A percentile compares a stretch with the other conserved stretches of the same genome.
phyloP scores from a whole-genome alignment of 2,797 vertebrate genomes.

The Enteromius trimaculatus region DNA sequence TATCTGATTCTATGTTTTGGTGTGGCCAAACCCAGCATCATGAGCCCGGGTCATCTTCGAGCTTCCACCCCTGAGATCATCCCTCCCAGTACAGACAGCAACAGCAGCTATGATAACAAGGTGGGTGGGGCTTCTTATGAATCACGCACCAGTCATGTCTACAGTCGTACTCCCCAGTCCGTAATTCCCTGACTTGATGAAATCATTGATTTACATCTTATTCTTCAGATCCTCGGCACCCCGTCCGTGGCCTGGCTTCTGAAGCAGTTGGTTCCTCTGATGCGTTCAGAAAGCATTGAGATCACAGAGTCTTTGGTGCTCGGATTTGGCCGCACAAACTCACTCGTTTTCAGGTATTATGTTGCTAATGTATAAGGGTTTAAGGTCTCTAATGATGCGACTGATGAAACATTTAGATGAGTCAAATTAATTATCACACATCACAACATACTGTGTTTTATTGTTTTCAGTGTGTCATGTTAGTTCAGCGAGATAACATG shows the following conservation, averaged over 20 bases:
- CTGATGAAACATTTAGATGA: neutral
- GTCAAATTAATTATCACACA: neutral
- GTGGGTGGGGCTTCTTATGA: constrained; percentile 55
- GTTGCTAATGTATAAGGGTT: neutral
- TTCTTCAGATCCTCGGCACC: constrained; percentile 89
- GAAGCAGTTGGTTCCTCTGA: constrained; percentile 95
- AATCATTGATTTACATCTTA: neutral
- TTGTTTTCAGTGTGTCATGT: neutral
- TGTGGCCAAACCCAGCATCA: constrained; percentile 99
- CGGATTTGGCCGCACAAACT: constrained; percentile 97
- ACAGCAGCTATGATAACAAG: constrained; percentile 92
- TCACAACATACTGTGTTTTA: neutral
- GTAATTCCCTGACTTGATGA: constrained; percentile 9
- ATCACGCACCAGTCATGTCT: neutral
- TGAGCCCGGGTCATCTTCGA: constrained; percentile 95
- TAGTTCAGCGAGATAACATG: constrained; percentile 8
- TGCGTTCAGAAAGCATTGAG: constrained; percentile 98
- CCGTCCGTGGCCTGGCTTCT: constrained; percentile 93
- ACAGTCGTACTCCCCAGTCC: neutral
- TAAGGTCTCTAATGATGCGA: neutral
- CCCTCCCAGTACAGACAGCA: constrained; percentile 93
- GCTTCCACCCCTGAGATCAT: constrained; percentile 96
- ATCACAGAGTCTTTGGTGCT: constrained; percentile 96
- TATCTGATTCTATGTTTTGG: constrained; percentile 98
- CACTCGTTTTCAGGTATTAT: constrained; percentile 85